Conservation (phyloP, 2,113 vertebrate species). For the Datnioides undecimradiatus region DNA sequence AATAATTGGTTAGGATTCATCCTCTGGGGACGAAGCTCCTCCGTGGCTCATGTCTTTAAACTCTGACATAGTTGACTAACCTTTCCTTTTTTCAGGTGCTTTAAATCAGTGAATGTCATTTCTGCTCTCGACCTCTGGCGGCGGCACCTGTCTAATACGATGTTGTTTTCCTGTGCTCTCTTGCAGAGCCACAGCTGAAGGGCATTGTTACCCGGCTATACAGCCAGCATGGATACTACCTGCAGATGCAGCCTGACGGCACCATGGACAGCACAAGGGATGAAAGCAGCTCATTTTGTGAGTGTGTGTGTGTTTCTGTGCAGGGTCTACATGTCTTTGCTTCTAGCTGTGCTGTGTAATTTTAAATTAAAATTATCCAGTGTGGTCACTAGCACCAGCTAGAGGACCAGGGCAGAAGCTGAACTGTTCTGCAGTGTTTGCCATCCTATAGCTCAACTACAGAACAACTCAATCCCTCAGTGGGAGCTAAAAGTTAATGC, state of each 20-base stretch:
- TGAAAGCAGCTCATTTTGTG: conserved; percentile 86
- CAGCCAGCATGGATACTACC: conserved; percentile 91
- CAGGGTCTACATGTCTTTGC: neutral
- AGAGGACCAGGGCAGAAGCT: neutral
- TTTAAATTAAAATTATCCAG: conserved; percentile 30
- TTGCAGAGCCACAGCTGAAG: conserved; percentile 91
- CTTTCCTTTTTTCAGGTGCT: neutral
- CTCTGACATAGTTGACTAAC: conserved; percentile 14
- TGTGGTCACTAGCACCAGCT: neutral
- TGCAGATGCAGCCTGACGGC: conserved; percentile 91
- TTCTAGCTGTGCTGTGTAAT: neutral
- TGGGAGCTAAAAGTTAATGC: conserved; percentile 17
- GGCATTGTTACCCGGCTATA: conserved; percentile 91
- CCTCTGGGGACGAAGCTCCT: neutral
- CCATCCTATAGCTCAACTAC: neutral
- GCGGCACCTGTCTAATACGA: conserved; percentile 4
- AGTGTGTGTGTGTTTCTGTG: conserved; percentile 64
- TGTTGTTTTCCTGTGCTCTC: conserved; percentile 31
- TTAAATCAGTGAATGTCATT: conserved; percentile 16
- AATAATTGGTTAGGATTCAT: neutral
- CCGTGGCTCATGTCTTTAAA: conserved; percentile 1
- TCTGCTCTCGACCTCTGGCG: neutral
- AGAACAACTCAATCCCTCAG: neutral
- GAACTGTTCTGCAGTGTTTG: neutral
- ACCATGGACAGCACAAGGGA: conserved; percentile 89